phyloP scores from a whole-genome alignment of 2,888 invertebrate species.

The Tethea ocularis region DNA sequence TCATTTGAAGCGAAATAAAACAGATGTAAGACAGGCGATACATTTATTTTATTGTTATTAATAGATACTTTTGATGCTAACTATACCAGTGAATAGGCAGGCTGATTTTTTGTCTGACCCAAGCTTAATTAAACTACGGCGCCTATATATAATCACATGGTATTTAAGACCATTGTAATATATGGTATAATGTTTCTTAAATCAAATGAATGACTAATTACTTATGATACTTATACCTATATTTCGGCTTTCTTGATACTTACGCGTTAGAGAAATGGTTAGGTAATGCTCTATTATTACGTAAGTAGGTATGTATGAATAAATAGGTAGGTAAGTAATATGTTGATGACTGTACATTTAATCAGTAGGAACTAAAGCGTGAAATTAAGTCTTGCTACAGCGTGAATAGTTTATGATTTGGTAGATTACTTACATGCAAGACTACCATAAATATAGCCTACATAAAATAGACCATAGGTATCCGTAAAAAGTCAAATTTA shows the following conservation, averaged over 20 bases:
- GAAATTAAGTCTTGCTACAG: too few relatives aligned
- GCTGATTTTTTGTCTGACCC: neutral
- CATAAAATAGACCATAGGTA: neutral
- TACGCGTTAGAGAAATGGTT: neutral
- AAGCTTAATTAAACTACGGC: constrained; percentile 12
- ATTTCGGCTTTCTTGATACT: constrained; percentile 3
- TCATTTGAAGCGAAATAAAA: neutral
- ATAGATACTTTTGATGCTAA: neutral
- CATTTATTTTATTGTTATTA: neutral
- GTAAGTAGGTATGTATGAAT: too few relatives aligned
- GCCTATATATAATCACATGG: neutral
- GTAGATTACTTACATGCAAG: neutral
- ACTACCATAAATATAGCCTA: neutral
- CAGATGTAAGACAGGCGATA: neutral
- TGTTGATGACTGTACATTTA: too few relatives aligned
- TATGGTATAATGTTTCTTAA: neutral
- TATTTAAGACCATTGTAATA: neutral
- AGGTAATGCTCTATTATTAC: neutral
- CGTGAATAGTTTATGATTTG: too few relatives aligned
- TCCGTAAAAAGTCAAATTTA: neutral
- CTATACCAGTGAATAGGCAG: neutral
- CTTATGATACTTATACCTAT: neutral
- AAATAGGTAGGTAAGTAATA: neutral
- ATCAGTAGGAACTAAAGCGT: too few relatives aligned
- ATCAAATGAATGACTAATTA: neutral